These are phyloP conservation scores for Ceratina calcarata DNA, from an alignment of 1,140 invertebrate species.

Conservation along the genomic window DNA sequence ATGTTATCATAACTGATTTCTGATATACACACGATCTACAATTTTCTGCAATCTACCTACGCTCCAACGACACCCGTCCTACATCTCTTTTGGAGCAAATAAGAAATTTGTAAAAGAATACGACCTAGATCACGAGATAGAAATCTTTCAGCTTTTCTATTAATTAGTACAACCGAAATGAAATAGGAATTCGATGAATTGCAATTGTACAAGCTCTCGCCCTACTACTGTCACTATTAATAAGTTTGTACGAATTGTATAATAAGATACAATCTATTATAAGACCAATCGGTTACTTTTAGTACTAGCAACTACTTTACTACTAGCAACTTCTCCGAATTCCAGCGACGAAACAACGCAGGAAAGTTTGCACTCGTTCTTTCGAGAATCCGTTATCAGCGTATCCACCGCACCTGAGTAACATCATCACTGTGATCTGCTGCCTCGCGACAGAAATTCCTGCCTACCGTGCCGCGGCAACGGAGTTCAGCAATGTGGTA, in stretches of 20 bases:
- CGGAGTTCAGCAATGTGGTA: constrained; percentile 18
- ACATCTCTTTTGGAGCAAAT: constrained; percentile 24
- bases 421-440: constrained; percentile 9
- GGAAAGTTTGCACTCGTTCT: not conserved
- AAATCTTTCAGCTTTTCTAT: not conserved
- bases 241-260: not conserved
- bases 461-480: constrained; percentile 6
- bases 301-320: too few species aligned
- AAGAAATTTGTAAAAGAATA: constrained; percentile 3
- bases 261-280: constrained; percentile 8
- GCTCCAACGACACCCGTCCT: not conserved
- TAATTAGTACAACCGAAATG: not conserved
- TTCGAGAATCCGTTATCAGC: constrained; percentile 35
- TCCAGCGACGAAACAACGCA: too few species aligned
- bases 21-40: not conserved
- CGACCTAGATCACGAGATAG: not conserved
- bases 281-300: too few species aligned
- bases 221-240: not conserved
- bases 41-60: not conserved
- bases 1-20: not conserved
- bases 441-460: constrained; percentile 35
- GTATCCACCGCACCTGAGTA: not conserved
- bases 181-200: not conserved
- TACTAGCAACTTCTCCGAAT: not conserved
- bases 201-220: not conserved